Conservation (phyloP, 2,113 vertebrate species). For the Sorex araneus region DNA sequence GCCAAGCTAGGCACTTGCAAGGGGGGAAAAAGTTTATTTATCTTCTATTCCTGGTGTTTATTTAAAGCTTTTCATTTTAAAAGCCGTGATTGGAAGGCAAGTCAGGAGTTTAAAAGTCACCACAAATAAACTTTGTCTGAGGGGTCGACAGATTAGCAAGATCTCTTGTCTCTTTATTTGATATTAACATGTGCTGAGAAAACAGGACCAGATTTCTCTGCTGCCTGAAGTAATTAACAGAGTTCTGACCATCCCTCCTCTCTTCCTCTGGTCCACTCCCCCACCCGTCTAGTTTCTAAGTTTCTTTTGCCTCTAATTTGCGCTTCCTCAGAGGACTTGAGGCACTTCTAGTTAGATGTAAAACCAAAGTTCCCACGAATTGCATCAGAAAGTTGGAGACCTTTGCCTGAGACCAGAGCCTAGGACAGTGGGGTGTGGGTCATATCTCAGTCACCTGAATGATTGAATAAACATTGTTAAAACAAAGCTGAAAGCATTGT, state of each 20-base stretch:
- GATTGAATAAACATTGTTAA: slow-evolving; percentile 87
- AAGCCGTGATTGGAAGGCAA: slow-evolving; percentile 88
- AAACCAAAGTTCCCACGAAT: background rate
- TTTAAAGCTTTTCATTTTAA: slow-evolving; percentile 92
- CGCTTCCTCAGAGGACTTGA: slow-evolving; percentile 41
- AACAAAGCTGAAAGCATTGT: slow-evolving; percentile 82
- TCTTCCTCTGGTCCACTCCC: slow-evolving; percentile 56
- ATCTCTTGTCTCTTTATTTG: slow-evolving; percentile 88
- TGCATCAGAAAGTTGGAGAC: slow-evolving; percentile 18
- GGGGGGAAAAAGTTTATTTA: slow-evolving; percentile 92
- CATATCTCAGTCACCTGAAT: slow-evolving; percentile 82
- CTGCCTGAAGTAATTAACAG: slow-evolving; percentile 87
- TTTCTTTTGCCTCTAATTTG: slow-evolving; percentile 72
- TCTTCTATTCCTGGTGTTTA: slow-evolving; percentile 93
- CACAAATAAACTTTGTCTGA: slow-evolving; percentile 91
- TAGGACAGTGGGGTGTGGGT: background rate
- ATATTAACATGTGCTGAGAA: slow-evolving; percentile 84
- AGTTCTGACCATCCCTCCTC: slow-evolving; percentile 72
- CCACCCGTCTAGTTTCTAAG: slow-evolving; percentile 61
- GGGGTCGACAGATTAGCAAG: slow-evolving; percentile 88
- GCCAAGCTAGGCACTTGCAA: slow-evolving; percentile 88
- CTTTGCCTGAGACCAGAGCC: slow-evolving; percentile 12
- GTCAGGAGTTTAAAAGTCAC: slow-evolving; percentile 90
- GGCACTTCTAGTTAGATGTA: slow-evolving; percentile 51
- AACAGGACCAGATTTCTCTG: slow-evolving; percentile 85